Conservation (phyloP, 2,888 invertebrate genomes). For the Noctua janthina region DNA sequence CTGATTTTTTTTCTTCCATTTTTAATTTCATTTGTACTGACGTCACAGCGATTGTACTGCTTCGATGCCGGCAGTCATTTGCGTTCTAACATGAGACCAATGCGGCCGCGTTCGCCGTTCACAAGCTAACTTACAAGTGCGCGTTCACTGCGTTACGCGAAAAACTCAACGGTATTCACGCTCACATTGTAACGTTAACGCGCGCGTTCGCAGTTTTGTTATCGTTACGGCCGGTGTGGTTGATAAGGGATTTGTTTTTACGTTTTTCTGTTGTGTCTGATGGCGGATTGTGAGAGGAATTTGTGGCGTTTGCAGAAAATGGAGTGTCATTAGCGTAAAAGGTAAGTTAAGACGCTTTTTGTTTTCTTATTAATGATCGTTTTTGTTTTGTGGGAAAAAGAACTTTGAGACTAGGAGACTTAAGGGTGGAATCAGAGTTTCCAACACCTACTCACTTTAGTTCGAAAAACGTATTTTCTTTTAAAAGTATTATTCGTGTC, state of each 20-base stretch:
- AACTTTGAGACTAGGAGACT: constrained; percentile 22
- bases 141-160: constrained; percentile 71
- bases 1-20: constrained; percentile 68
- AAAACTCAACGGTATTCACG: constrained; percentile 65
- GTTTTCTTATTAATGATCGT: constrained; percentile 73
- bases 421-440: constrained; percentile 17
- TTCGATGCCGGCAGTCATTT: constrained; percentile 80
- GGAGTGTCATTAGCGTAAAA: constrained; percentile 84
- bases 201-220: constrained; percentile 70
- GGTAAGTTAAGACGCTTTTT: constrained; percentile 79
- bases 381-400: constrained; percentile 71
- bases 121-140: constrained; percentile 67
- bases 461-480: constrained; percentile 31
- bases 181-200: constrained; percentile 70
- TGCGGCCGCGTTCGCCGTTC: constrained; percentile 77
- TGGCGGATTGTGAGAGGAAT: constrained; percentile 72
- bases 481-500: constrained; percentile 29
- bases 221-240: constrained; percentile 65
- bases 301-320: constrained; percentile 75
- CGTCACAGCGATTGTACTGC: constrained; percentile 83
- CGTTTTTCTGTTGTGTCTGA: constrained; percentile 71
- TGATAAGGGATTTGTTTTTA: constrained; percentile 75
- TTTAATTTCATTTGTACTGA: constrained; percentile 85
- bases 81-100: constrained; percentile 82
- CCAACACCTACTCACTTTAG: constrained; percentile 7